Evolutionary conservation across 1,140 invertebrate genomes (phyloP).

Genomic region (Mactra quadrangularis): DNA sequence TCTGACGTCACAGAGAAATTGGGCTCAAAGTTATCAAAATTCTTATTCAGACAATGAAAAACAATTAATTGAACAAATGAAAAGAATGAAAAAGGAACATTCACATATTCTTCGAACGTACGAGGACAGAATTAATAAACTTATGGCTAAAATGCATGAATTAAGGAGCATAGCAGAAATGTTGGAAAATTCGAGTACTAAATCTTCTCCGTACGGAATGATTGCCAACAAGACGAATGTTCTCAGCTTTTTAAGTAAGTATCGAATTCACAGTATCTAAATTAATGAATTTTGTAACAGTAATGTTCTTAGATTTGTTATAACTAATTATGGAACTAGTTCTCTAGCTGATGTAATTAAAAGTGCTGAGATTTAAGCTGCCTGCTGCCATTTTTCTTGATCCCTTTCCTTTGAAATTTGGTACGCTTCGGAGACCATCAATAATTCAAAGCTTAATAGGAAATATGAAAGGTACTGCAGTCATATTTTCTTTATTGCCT

Average conservation of each 20-base stretch:
- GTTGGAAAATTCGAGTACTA: slow-evolving; percentile 80
- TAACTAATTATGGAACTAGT: no score
- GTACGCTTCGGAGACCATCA: no score
- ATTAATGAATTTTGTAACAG: neutral
- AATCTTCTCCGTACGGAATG: slow-evolving; percentile 77
- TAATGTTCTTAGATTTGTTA: no score
- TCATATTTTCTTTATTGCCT: no score
- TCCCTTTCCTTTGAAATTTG: no score
- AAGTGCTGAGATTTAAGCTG: no score
- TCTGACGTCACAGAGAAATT: slow-evolving; percentile 19
- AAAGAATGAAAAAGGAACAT: slow-evolving; percentile 80
- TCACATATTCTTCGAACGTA: slow-evolving; percentile 76
- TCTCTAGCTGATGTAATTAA: no score
- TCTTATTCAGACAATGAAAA: slow-evolving; percentile 82
- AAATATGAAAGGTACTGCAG: no score
- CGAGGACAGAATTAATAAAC: slow-evolving; percentile 80
- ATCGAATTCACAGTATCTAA: no score
- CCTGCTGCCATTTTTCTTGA: no score
- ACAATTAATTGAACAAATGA: slow-evolving; percentile 82
- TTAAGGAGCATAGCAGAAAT: slow-evolving; percentile 80
- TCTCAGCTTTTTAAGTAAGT: slow-evolving; percentile 76
- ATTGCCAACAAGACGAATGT: slow-evolving; percentile 70
- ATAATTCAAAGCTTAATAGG: no score
- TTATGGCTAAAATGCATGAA: slow-evolving; percentile 82
- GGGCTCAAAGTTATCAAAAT: slow-evolving; percentile 70